phyloP scores from a whole-genome alignment of 2,888 invertebrate species.

The Drosophila fulvimacula region DNA sequence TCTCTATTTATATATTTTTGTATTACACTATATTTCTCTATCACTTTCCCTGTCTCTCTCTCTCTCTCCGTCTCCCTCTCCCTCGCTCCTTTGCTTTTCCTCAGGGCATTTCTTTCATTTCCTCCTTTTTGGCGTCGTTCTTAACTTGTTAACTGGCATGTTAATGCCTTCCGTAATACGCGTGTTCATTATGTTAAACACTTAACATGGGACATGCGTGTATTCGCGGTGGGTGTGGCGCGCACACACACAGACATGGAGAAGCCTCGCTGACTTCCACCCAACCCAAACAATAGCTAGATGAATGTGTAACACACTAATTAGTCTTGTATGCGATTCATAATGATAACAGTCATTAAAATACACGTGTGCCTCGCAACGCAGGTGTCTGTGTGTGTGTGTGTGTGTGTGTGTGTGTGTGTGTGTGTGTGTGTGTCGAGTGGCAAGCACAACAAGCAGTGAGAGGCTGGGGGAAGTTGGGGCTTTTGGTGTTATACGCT shows the following conservation, averaged over 20 bases:
- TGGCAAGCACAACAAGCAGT: constrained; percentile 26
- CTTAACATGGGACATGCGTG: constrained; percentile 49
- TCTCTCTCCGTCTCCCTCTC: not conserved
- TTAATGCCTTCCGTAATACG: constrained; percentile 73
- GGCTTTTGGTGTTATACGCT: not conserved
- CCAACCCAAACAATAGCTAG: constrained; percentile 59
- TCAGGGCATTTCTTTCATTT: constrained; percentile 14
- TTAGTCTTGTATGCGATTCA: constrained; percentile 78
- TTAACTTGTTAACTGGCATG: constrained; percentile 73
- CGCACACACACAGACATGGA: not conserved
- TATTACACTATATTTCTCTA: not conserved
- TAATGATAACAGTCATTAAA: constrained; percentile 81
- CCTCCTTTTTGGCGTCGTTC: not conserved
- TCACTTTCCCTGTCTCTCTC: not conserved
- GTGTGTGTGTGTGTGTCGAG: constrained; percentile 27
- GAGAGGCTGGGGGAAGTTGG: constrained; percentile 4
- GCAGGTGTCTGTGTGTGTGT: constrained; percentile 20
- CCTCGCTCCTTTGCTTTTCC: not conserved
- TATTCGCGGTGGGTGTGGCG: constrained; percentile 20
- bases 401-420: constrained; percentile 26
- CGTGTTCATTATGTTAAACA: constrained; percentile 80
- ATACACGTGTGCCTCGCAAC: constrained; percentile 33
- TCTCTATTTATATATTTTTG: not conserved
- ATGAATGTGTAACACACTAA: constrained; percentile 79
- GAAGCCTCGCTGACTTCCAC: constrained; percentile 23